Conservation (phyloP, 2,113 vertebrate species). For the Clarias macrocephalus region DNA sequence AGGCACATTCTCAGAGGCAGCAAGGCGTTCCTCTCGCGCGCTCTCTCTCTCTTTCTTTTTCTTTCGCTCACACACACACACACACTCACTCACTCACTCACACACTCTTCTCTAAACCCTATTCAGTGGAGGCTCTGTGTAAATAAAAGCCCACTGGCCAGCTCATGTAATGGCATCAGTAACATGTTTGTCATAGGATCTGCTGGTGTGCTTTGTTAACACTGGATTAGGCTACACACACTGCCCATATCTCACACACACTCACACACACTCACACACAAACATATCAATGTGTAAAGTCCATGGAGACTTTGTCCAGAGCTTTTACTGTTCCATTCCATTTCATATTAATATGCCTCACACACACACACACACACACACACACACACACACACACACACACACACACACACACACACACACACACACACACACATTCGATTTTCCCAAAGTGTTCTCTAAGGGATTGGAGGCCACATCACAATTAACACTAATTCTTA, state of each 20-base stretch:
- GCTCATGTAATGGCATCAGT: constrained; percentile 31
- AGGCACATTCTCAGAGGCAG: constrained; percentile 1
- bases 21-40: not conserved
- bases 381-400: too few species aligned
- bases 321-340: not conserved
- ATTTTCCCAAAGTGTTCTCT: constrained; percentile 31
- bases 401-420: too few species aligned
- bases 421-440: not conserved
- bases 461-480: constrained; percentile 6
- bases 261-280: constrained; percentile 8
- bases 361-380: too few species aligned
- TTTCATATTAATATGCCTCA: constrained; percentile 3
- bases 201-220: constrained; percentile 51
- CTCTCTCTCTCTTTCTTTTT: not conserved
- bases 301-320: not conserved
- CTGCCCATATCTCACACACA: constrained; percentile 25
- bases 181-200: constrained; percentile 56
- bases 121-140: constrained; percentile 20
- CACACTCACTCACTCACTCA: not conserved
- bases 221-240: constrained; percentile 31
- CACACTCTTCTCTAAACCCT: constrained; percentile 4
- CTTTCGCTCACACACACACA: not conserved
- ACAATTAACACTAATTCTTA: constrained; percentile 6
- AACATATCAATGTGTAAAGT: not conserved
- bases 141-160: constrained; percentile 36